These are phyloP conservation scores for Lerema accius DNA, from an alignment of 1,140 invertebrate genomes.

Conservation along the genomic window DNA sequence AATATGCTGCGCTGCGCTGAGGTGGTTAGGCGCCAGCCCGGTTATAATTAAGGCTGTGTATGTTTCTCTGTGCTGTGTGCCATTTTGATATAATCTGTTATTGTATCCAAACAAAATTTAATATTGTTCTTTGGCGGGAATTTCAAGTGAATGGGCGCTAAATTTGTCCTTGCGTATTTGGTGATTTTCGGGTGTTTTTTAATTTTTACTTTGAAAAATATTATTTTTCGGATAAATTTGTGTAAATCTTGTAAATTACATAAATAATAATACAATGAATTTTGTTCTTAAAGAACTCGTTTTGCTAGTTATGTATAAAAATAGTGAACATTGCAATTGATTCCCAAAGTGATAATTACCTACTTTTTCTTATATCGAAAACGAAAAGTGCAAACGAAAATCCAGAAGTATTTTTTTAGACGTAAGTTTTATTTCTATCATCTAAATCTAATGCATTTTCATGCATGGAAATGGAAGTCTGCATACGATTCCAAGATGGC, in stretches of 20 bases:
- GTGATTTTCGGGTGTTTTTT: slow-evolving; percentile 46
- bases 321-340: slow-evolving; percentile 3
- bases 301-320: slow-evolving; percentile 11
- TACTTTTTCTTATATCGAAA: slow-evolving; percentile 26
- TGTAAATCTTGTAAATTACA: slow-evolving; percentile 38
- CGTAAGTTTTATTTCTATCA: slow-evolving; percentile 44
- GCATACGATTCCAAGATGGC: slow-evolving; percentile 57
- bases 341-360: slow-evolving; percentile 3
- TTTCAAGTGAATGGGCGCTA: too few relatives aligned
- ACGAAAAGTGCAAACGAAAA: slow-evolving; percentile 29
- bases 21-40: too few relatives aligned
- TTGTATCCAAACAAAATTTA: too few relatives aligned
- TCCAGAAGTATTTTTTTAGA: slow-evolving; percentile 32
- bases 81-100: too few relatives aligned
- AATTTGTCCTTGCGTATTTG: slow-evolving; percentile 64
- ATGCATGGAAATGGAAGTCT: slow-evolving; percentile 34
- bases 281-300: slow-evolving; percentile 1
- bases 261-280: slow-evolving; percentile 29
- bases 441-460: slow-evolving; percentile 20
- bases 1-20: too few relatives aligned
- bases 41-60: too few relatives aligned
- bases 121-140: slow-evolving; percentile 38
- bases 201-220: slow-evolving; percentile 41
- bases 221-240: slow-evolving; percentile 49
- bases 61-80: too few relatives aligned